Evolutionary conservation across 2,888 invertebrate genomes (phyloP).

Genomic region (Phorcus lineatus): DNA sequence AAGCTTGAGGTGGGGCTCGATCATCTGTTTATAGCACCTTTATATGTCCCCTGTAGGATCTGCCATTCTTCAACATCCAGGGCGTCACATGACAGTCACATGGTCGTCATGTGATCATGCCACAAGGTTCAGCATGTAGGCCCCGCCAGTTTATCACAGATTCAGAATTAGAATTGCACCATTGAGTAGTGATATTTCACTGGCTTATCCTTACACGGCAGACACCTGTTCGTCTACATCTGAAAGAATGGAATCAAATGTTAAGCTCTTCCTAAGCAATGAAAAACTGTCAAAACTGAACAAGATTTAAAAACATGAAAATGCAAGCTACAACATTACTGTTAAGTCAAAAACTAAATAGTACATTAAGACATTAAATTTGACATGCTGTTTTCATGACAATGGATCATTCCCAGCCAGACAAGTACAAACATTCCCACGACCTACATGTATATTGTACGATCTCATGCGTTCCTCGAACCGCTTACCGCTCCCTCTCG

Average conservation of each 20-base stretch:
- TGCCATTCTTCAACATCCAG: background rate
- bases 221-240: slow-evolving; percentile 64
- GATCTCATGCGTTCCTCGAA: too few relatives aligned
- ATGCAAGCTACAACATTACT: too few relatives aligned
- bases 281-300: too few relatives aligned
- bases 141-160: slow-evolving; percentile 15
- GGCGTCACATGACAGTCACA: background rate
- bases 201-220: slow-evolving; percentile 54
- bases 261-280: too few relatives aligned
- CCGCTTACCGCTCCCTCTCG: too few relatives aligned
- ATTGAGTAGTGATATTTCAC: slow-evolving; percentile 28
- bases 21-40: slow-evolving; percentile 13
- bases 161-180: slow-evolving; percentile 6
- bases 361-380: too few relatives aligned
- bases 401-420: too few relatives aligned
- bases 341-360: too few relatives aligned
- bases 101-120: background rate
- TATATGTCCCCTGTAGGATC: background rate
- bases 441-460: too few relatives aligned
- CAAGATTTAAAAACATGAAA: too few relatives aligned
- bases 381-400: too few relatives aligned
- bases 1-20: background rate
- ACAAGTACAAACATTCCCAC: too few relatives aligned
- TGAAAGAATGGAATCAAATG: slow-evolving; percentile 23
- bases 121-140: background rate